Percentiles rank a stretch among this genome's conserved stretches.
These are phyloP conservation scores for Caenorhabditis auriculariae DNA, from an alignment of 2,888 invertebrate genomes.

Conservation along the genomic window DNA sequence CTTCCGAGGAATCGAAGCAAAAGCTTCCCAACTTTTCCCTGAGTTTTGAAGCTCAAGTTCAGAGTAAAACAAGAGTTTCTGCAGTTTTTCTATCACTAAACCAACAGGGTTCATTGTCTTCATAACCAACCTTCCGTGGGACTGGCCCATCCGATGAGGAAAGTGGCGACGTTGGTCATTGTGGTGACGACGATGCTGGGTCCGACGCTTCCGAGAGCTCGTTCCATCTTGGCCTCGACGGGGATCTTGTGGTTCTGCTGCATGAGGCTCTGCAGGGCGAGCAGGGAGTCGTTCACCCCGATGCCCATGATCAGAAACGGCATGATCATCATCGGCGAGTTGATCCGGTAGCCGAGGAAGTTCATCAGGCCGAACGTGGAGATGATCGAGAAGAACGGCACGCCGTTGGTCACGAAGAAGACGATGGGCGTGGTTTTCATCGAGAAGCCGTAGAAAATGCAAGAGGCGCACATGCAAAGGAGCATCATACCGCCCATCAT, in stretches of 20 bases:
- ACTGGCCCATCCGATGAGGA: constrained; percentile 55
- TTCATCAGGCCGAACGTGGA: constrained; percentile 55
- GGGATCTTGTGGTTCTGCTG: constrained; percentile 20
- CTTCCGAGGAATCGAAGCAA: too few species aligned
- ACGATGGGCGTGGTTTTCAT: constrained; percentile 37
- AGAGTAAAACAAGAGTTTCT: too few species aligned
- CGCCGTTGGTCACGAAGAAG: constrained; percentile 47
- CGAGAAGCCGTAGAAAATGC: constrained; percentile 37
- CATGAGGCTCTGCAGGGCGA: constrained; percentile 56
- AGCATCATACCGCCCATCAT: constrained; percentile 41
- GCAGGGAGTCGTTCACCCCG: constrained; percentile 61
- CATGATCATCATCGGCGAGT: constrained; percentile 60
- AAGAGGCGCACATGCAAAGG: constrained; percentile 19
- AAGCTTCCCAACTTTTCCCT: too few species aligned
- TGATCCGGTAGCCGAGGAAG: constrained; percentile 51
- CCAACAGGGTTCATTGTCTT: too few species aligned
- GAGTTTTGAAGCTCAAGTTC: too few species aligned
- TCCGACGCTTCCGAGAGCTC: constrained; percentile 46
- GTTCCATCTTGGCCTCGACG: constrained; percentile 17
- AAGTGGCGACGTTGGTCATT: constrained; percentile 60
- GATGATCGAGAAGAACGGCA: constrained; percentile 54
- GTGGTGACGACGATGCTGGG: constrained; percentile 63
- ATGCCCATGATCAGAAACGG: constrained; percentile 62
- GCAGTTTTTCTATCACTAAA: too few species aligned
- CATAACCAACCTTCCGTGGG: constrained; percentile 51